These are phyloP conservation scores for Myripristis jacobus DNA, from an alignment of 2,797 vertebrate genomes.

Conservation along the genomic window DNA sequence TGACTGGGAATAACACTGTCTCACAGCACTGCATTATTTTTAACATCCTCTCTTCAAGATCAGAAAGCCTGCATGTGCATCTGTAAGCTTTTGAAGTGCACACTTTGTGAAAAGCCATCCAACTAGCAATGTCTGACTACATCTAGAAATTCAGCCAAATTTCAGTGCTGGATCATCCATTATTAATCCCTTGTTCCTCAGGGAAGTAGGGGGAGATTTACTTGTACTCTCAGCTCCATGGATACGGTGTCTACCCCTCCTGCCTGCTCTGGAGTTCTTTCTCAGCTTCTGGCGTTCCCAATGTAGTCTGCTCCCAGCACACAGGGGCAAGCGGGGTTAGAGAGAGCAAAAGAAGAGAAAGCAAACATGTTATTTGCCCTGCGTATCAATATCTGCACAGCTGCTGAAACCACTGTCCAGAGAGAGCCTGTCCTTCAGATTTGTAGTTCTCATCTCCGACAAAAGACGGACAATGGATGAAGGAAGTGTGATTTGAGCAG, in stretches of 20 bases:
- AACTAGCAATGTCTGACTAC: slow-evolving; percentile 34
- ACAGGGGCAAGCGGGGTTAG: slow-evolving; percentile 40
- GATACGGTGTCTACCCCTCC: slow-evolving; percentile 59
- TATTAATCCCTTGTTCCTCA: slow-evolving; percentile 73
- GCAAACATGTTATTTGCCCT: slow-evolving; percentile 46
- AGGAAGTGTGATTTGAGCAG: not conserved
- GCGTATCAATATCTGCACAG: slow-evolving; percentile 1
- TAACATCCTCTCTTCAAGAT: slow-evolving; percentile 24
- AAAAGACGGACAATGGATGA: not conserved
- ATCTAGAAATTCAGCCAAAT: slow-evolving; percentile 53
- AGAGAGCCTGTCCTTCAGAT: not conserved
- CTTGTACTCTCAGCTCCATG: slow-evolving; percentile 50
- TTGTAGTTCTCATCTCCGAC: not conserved
- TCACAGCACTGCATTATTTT: slow-evolving; percentile 49
- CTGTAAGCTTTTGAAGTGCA: slow-evolving; percentile 49
- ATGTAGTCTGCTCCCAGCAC: slow-evolving; percentile 51
- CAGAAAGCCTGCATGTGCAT: slow-evolving; percentile 39
- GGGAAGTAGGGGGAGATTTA: slow-evolving; percentile 61
- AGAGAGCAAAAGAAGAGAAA: slow-evolving; percentile 13
- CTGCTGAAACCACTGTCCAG: slow-evolving; percentile 1
- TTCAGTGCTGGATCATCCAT: slow-evolving; percentile 73
- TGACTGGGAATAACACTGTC: slow-evolving; percentile 38
- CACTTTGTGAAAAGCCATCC: slow-evolving; percentile 47
- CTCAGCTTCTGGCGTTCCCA: slow-evolving; percentile 35
- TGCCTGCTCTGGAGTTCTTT: slow-evolving; percentile 33